Evolutionary conservation across 2,797 vertebrate species (phyloP).

Genomic region (Tapera naevia): DNA sequence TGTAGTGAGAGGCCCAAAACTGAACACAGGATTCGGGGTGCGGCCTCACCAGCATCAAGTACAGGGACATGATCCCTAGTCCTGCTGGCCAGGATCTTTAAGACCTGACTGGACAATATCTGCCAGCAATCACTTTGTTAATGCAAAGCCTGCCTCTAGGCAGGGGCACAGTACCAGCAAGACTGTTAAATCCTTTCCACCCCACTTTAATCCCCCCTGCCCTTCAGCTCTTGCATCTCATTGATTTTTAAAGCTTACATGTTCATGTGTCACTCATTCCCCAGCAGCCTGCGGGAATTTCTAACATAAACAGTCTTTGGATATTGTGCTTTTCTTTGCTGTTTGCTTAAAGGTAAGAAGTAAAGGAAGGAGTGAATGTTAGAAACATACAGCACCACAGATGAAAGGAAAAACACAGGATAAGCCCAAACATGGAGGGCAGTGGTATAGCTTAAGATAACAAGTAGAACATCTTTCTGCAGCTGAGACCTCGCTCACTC

Average conservation of each 20-base stretch:
- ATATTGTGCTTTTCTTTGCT: neutral
- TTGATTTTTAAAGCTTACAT: constrained; percentile 12
- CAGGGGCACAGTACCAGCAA: neutral
- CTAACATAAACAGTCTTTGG: neutral
- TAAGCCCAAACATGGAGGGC: neutral
- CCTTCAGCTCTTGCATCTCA: neutral
- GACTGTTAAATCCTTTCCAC: constrained; percentile 3
- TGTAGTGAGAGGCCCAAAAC: neutral
- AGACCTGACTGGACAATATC: neutral
- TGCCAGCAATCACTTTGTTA: neutral
- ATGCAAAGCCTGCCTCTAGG: neutral
- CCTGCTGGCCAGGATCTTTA: neutral
- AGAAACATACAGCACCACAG: neutral
- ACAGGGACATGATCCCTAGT: neutral
- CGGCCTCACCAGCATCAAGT: neutral
- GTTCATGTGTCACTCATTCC: neutral
- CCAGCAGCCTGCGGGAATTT: neutral
- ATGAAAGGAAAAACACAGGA: neutral
- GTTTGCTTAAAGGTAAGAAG: neutral
- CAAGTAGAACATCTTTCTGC: neutral
- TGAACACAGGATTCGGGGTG: neutral
- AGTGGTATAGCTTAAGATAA: neutral
- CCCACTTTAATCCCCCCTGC: neutral
- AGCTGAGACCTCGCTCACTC: neutral
- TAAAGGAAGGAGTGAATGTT: neutral